Conservation (phyloP, 30 jellyfish, hydroid and myxozoan genomes). For the Rhopilema esculentum region DNA sequence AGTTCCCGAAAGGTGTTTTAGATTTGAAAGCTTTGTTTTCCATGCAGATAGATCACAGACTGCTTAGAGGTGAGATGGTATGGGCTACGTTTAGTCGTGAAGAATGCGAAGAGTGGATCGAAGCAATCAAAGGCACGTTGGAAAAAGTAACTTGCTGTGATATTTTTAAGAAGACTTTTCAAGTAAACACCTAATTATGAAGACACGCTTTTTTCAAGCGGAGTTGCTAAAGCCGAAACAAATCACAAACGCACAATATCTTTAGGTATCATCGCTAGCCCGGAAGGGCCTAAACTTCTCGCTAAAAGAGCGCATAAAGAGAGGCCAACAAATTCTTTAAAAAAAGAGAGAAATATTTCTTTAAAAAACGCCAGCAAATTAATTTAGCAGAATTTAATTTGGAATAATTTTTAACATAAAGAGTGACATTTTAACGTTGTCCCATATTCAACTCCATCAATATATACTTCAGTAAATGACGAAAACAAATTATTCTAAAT, state of each 20-base stretch:
- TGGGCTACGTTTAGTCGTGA: slow-evolving; percentile 7
- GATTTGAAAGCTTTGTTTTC: slow-evolving; percentile 29
- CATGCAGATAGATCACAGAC: background rate
- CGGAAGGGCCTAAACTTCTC: no score
- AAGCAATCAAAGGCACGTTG: background rate
- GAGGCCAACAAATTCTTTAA: no score
- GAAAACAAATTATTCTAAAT: background rate
- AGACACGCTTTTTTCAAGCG: no score
- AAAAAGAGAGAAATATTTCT: no score
- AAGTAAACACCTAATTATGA: no score
- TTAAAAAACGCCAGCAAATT: no score
- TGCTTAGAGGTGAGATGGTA: background rate
- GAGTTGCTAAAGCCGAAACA: background rate
- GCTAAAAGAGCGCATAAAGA: no score
- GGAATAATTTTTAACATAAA: no score
- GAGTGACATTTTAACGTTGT: background rate
- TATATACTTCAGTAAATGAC: no score
- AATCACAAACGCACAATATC: no score
- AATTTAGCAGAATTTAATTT: no score
- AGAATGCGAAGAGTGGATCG: slow-evolving; percentile 34
- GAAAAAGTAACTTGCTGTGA: slow-evolving; percentile 2
- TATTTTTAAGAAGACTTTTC: background rate
- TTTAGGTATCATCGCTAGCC: no score
- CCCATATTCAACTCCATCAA: background rate
- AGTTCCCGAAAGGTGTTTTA: slow-evolving; percentile 28